Evolutionary conservation across 2,113 vertebrate genomes (phyloP), one percentile per base, ranked within the genome.

Genomic region (Siniperca knerii): DNA sequence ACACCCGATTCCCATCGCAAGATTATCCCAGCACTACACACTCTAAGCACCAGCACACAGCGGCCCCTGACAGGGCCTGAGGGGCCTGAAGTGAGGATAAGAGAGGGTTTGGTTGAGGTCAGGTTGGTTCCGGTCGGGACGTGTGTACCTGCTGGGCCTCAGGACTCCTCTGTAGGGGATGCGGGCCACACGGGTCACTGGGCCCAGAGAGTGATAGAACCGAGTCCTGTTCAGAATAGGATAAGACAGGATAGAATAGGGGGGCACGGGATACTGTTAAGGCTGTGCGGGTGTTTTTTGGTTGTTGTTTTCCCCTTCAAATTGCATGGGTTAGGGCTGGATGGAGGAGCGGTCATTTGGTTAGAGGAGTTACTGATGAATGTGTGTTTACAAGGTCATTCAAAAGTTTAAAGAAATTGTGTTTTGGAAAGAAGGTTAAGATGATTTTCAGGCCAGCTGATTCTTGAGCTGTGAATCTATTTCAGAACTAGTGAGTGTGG

Each of bases 141-240:
- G 94, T 90, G 74, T 92, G 97, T 99, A 99, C 98, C 98, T 99
- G 98, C 97, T 98, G 96, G 98, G 96, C 96, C 98, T 98, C 96
- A 97, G 90, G 95, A 96, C 97, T 97, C 98, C 97, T 96, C 98
- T 96, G 97, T 96, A 97, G 95, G 98, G 97, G 96, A 98, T 99
- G 95, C 98, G 97, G 96, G 97, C 96, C 96, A 98, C 96, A 95
- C 98, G 97, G 96, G 97, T 98, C 95, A 98, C 96, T 93, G 98
- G 97, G 89, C 98, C 97, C 96, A 99, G 96, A 96, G 98, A 99
- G 96, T 98, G 97, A 97, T 99, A 99, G 96, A 99, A 98, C 94
- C 98, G 98, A 96, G 95, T 98, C 98, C 98, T 99, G 98, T 98
- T 97, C 96, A 97, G 97, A 97, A 97, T 97, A 96, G 96, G 93